Base-by-base conservation (phyloP, 2,888 invertebrate genomes). In the Pogonocherus hispidulus region DNA sequence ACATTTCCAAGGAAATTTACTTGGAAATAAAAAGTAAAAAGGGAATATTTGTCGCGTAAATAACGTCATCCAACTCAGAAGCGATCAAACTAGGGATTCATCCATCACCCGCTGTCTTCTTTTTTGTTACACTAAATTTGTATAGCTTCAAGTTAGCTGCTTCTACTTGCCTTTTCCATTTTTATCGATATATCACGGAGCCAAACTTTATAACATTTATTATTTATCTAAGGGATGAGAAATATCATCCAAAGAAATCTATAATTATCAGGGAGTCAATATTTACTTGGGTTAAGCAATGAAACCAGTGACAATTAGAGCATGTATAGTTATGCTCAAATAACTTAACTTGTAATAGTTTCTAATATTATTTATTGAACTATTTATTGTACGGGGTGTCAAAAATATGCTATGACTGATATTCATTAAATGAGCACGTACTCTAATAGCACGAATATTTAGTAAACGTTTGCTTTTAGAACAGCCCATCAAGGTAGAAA, bases 41-140 rank as follows among this genome's bases (percentile, higher is more conserved):
- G 54, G 54, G 65, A 71, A 71, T 66, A 66, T 71, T 69, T 71
- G 68, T 66, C 66, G 66, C 60, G 55, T 55, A 71, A 66, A 71
- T 71, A 60, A 57, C 66, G 63, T 56, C 63, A 66, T 66, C 63
- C 63, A 59, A 56, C 68, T 65, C 51, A 54, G 52, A 55, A 68
- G 44, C 71, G 66, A 69, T 68, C 68, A 71, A 71, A 71, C 64
- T 54, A 55, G 64, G 46, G 56, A 65, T 65, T 67, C 71, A 71
- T 71, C 71, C 66, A 71, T 71, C 71, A 71, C 67, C 46, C 56
- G 55, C 65, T 71, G 71, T 71, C 71, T 64, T 20, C 66, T 69
- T 72, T 57, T 72, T 72, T 70, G 72, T 66, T 66, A 68, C 54
- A 70, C 54, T 68, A 68, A 70, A 72, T 72, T 72, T 72, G 68